Evolutionary conservation across 1,140 invertebrate species (phyloP).

Genomic region (Bombyx mori): DNA sequence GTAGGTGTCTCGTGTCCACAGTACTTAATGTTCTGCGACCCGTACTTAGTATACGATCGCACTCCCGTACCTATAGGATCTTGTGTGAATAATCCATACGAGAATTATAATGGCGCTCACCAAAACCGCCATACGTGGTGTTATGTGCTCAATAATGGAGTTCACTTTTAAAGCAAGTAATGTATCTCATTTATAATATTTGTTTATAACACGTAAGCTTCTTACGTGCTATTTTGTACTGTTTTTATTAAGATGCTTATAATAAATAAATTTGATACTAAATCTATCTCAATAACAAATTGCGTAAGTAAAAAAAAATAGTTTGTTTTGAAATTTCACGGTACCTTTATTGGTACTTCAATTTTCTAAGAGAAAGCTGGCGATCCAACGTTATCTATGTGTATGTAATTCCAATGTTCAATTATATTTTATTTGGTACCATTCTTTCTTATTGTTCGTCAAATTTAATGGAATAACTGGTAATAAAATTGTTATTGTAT

Average conservation of each 20-base stretch:
- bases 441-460: slow-evolving; percentile 9
- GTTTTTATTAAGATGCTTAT: too few relatives aligned
- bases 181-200: slow-evolving; percentile 7
- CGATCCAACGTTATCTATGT: slow-evolving; percentile 9
- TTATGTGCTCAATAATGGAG: slow-evolving; percentile 65
- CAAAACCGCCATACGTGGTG: slow-evolving; percentile 55
- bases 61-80: too few relatives aligned
- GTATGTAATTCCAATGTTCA: slow-evolving; percentile 10
- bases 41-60: slow-evolving; percentile 7
- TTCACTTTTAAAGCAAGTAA: slow-evolving; percentile 69
- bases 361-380: slow-evolving; percentile 17
- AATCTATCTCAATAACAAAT: too few relatives aligned
- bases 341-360: slow-evolving; percentile 4
- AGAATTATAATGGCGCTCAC: slow-evolving; percentile 43
- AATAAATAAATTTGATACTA: too few relatives aligned
- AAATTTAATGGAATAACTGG: too few relatives aligned
- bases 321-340: too few relatives aligned
- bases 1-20: slow-evolving; percentile 33
- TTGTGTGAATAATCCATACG: too few relatives aligned
- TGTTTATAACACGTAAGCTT: too few relatives aligned
- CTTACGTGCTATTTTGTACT: too few relatives aligned
- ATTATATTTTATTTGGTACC: slow-evolving; percentile 21
- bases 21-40: slow-evolving; percentile 28
- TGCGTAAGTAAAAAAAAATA: too few relatives aligned
- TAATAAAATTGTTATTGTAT: too few relatives aligned